Evolutionary conservation across 2,888 invertebrate genomes (phyloP), one percentile per base, ranked within the genome.

Genomic region (Erebia ligea): DNA sequence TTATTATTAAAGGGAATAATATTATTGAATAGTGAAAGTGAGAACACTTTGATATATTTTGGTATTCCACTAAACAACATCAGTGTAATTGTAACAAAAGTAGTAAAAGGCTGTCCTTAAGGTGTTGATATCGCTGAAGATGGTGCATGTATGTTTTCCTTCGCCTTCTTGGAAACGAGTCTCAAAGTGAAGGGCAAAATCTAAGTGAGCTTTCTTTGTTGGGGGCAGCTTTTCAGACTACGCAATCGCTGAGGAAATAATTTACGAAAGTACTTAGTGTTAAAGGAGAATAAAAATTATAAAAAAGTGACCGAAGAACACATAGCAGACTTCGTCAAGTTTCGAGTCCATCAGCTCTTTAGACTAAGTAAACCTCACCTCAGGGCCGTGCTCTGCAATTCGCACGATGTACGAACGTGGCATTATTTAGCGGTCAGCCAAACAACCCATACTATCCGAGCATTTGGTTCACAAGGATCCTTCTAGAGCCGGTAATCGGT

Each of bases 251-350:
- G 63, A 50, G 10, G 70, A 70, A 67, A 25, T 67, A 45, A 57
- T 63, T 62, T 67, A 70, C 40, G 67, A 70, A n/a, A n/a, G n/a
- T n/a, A n/a, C n/a, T 63, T 67, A 56, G 50, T n/a, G 15, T n/a
- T 52, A 15, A 50, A 54, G 63, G 6, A 52, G 5, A 52, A 17
- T 8, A 17, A n/a, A 50, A 17, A 8, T 8, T 6, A 8, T 17
- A 48, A 48, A 15, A 48, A 13, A 13, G 48, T 1, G 13, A 9
- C 15, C 42, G 9, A 42, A 42, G 42, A 42, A 11, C 9, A 11
- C 42, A 42, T 10, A 42, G 42, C 42, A 42, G 3, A 25, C 25
- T 25, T 25, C 25, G 25, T 25, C 25, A 25, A 25, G 25, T 25
- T n/a, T n/a, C n/a, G n/a, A n/a, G n/a, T n/a, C n/a, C n/a, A n/a